phyloP scores from a whole-genome alignment of 92 coral and sea anemone genomes.

The Zoanthus solanderi region DNA sequence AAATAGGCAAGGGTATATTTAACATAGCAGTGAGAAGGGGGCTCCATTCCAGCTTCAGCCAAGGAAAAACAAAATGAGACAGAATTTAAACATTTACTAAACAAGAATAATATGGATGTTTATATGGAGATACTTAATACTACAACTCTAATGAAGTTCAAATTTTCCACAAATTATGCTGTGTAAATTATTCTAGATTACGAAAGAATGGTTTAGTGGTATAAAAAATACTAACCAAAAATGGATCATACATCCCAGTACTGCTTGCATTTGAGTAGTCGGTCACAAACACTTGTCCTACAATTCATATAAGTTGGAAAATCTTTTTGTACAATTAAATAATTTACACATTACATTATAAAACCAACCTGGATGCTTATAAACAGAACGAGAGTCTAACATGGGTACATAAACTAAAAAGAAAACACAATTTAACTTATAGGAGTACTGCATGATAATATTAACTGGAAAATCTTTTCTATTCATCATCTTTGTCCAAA shows the following conservation, averaged over 20 bases:
- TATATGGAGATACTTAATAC: too few relatives aligned
- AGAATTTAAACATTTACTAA: background rate
- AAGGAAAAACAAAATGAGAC: background rate
- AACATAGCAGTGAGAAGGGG: constrained; percentile 71
- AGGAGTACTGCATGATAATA: too few relatives aligned
- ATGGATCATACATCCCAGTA: constrained; percentile 97
- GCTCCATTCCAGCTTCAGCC: constrained; percentile 93
- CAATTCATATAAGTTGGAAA: background rate
- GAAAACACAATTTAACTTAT: too few relatives aligned
- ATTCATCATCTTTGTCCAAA: too few relatives aligned
- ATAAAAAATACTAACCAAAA: constrained; percentile 71
- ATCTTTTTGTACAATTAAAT: too few relatives aligned
- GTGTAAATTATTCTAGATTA: background rate
- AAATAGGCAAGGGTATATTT: constrained; percentile 70
- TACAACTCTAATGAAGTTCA: too few relatives aligned
- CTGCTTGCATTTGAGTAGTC: constrained; percentile 98
- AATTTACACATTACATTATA: background rate
- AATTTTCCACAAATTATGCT: too few relatives aligned
- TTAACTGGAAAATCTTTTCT: too few relatives aligned
- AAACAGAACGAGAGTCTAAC: too few relatives aligned
- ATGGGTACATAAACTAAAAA: too few relatives aligned
- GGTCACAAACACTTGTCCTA: constrained; percentile 81
- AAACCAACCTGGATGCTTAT: too few relatives aligned
- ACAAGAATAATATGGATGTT: too few relatives aligned
- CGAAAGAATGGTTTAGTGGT: background rate